phyloP scores from a whole-genome alignment of 2,797 vertebrate species.

The Jordanella pulchra region DNA sequence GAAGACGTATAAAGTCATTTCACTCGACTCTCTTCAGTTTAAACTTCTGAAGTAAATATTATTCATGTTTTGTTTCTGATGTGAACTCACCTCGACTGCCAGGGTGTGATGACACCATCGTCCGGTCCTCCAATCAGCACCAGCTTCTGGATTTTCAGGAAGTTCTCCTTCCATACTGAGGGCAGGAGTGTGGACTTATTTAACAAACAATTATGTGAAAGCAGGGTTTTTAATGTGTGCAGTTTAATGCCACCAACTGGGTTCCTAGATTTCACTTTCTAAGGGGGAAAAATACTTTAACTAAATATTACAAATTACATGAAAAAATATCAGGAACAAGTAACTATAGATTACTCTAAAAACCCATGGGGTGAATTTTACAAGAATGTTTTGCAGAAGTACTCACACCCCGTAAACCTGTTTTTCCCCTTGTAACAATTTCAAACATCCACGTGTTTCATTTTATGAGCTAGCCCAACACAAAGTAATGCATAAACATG shows the following conservation, averaged over 20 bases:
- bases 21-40: neutral
- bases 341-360: no score
- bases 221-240: neutral
- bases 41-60: neutral
- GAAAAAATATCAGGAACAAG: neutral
- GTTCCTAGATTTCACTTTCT: neutral
- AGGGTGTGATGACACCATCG: conserved; percentile 91
- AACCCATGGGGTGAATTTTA: no score
- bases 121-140: conserved; percentile 89
- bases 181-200: neutral
- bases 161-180: conserved; percentile 90
- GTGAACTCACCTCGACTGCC: conserved; percentile 87
- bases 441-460: no score
- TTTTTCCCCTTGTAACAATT: neutral
- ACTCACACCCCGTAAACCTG: neutral
- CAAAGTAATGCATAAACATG: neutral
- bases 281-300: neutral
- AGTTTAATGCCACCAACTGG: neutral
- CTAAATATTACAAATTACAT: neutral
- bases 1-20: neutral
- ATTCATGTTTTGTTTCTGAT: neutral
- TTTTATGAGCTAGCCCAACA: neutral
- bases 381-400: neutral
- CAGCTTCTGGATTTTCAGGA: conserved; percentile 85
- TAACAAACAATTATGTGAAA: neutral